Evolutionary conservation across 2,113 vertebrate genomes (phyloP).

Genomic region (Phrynosoma platyrhinos): DNA sequence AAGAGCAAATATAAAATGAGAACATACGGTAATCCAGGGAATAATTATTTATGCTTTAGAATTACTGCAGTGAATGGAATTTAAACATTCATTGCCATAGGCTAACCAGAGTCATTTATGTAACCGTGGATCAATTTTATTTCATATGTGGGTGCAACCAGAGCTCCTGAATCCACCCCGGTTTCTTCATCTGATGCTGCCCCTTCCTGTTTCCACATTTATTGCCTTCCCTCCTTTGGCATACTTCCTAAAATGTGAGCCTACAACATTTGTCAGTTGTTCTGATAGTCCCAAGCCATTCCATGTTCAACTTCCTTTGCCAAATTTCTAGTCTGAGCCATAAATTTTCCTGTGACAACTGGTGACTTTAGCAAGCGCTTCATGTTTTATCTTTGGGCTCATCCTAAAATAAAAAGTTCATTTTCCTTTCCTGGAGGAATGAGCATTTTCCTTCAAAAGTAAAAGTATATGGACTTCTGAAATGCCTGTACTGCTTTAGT

Average conservation of each 20-base stretch:
- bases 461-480: not conserved
- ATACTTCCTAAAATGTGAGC: slow-evolving; percentile 31
- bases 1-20: not conserved
- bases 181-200: slow-evolving; percentile 25
- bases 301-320: slow-evolving; percentile 25
- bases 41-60: not conserved
- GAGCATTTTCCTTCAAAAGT: slow-evolving; percentile 16
- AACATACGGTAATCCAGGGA: not conserved
- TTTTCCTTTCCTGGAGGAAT: not conserved
- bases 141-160: not conserved
- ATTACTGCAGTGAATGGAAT: not conserved
- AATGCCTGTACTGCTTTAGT: not conserved
- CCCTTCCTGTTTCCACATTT: slow-evolving; percentile 12
- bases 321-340: slow-evolving; percentile 27
- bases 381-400: not conserved
- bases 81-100: not conserved
- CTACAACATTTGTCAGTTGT: slow-evolving; percentile 54
- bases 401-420: not conserved
- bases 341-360: slow-evolving; percentile 37
- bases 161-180: slow-evolving; percentile 8
- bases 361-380: not conserved
- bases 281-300: slow-evolving; percentile 30
- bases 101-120: not conserved
- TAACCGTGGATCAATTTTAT: no score
- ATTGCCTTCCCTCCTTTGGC: not conserved